phyloP scores from a whole-genome alignment of 2,797 vertebrate species.

The Discoglossus pictus region DNA sequence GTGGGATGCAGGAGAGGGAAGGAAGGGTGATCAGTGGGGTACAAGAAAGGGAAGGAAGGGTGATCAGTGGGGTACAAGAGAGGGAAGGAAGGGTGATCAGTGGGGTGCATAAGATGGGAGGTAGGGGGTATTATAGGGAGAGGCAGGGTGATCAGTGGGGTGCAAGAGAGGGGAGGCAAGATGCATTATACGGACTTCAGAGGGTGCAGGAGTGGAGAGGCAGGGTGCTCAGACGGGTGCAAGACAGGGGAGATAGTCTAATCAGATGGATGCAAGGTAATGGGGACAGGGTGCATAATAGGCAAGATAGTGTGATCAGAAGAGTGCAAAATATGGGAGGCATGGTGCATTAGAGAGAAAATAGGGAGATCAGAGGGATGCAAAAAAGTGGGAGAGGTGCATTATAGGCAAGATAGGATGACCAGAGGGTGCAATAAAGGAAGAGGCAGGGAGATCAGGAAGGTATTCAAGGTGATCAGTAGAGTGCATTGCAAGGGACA shows the following conservation, averaged over 20 bases:
- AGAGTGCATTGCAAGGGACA: too few species aligned
- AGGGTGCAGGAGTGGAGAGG: too few species aligned
- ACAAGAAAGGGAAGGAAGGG: background rate
- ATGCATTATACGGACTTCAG: too few species aligned
- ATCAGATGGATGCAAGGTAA: conserved; percentile 53
- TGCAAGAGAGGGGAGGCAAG: background rate
- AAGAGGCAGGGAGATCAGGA: background rate
- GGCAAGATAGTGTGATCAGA: background rate
- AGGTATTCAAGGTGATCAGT: too few species aligned
- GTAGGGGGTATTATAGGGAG: too few species aligned
- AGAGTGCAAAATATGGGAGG: background rate
- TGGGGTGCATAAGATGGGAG: background rate
- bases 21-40: too few species aligned
- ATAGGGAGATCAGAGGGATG: background rate
- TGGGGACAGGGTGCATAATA: background rate
- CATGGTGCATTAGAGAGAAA: background rate
- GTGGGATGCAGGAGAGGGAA: too few species aligned
- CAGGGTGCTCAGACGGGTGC: too few species aligned
- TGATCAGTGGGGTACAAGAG: background rate
- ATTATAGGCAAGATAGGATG: background rate
- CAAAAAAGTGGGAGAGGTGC: background rate
- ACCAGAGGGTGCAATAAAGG: background rate
- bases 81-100: background rate
- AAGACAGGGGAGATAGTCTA: conserved; percentile 41
- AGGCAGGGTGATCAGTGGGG: too few species aligned